phyloP scores from a whole-genome alignment of 2,797 vertebrate genomes.

The Amblyraja radiata region DNA sequence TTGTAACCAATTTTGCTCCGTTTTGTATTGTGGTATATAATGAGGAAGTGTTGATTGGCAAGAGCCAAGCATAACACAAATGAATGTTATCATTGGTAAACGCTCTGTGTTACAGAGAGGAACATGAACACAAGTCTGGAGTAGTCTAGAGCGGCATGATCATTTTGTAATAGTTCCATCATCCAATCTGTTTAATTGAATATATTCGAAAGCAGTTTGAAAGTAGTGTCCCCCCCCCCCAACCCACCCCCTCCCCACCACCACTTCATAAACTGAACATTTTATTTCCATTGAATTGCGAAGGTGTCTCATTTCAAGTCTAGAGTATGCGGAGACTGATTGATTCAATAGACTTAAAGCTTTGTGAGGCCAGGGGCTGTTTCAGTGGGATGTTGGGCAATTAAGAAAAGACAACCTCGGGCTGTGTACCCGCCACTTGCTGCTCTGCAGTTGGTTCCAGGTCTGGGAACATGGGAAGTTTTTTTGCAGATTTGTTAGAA shows the following conservation, averaged over 20 bases:
- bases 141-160: background rate
- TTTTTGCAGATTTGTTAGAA: constrained; percentile 28
- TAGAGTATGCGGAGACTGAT: constrained; percentile 39
- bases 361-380: background rate
- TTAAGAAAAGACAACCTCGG: constrained; percentile 4
- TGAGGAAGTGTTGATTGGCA: constrained; percentile 11
- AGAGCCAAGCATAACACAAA: background rate
- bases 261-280: constrained; percentile 37
- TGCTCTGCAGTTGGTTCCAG: background rate
- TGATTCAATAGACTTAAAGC: constrained; percentile 36
- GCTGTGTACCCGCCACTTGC: background rate
- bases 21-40: background rate
- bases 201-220: background rate
- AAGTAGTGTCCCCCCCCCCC: too few species aligned
- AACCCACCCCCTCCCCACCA: background rate
- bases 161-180: background rate
- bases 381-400: constrained; percentile 4
- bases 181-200: background rate
- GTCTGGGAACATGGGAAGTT: background rate
- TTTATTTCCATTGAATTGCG: constrained; percentile 39
- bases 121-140: background rate
- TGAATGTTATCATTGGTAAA: background rate
- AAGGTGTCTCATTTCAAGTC: constrained; percentile 42
- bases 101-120: background rate
- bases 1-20: background rate